Percentiles rank a stretch among this genome's conserved stretches.
These are phyloP conservation scores for Ennomos quercinarius DNA, from an alignment of 2,888 invertebrate species.

Conservation along the genomic window DNA sequence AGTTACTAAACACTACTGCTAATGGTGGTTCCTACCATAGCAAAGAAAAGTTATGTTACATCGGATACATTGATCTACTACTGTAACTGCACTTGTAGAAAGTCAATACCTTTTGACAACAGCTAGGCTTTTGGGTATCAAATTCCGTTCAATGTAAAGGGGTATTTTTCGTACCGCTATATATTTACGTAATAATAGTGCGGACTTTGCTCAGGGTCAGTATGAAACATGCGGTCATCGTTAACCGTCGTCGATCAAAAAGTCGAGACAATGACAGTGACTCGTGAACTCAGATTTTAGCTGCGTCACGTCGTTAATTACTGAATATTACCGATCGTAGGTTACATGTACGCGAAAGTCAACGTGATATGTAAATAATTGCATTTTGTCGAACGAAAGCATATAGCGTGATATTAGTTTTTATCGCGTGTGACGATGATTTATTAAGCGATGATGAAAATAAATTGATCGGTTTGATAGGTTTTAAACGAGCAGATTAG, in stretches of 20 bases:
- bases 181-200: background rate
- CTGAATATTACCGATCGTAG: slow-evolving; percentile 51
- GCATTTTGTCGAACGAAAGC: slow-evolving; percentile 35
- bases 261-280: slow-evolving; percentile 61
- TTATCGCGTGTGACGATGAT: slow-evolving; percentile 37
- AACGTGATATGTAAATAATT: slow-evolving; percentile 40
- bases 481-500: background rate
- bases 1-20: too few relatives aligned
- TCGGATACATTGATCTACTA: too few relatives aligned
- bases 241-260: slow-evolving; percentile 44
- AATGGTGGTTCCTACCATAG: too few relatives aligned
- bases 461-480: slow-evolving; percentile 12
- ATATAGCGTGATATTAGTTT: slow-evolving; percentile 39
- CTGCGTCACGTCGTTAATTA: slow-evolving; percentile 66
- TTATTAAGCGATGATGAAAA: slow-evolving; percentile 24
- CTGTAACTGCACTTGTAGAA: too few relatives aligned
- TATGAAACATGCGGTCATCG: slow-evolving; percentile 44
- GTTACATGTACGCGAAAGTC: slow-evolving; percentile 29
- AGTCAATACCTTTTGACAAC: too few relatives aligned
- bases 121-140: too few relatives aligned
- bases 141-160: too few relatives aligned
- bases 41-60: too few relatives aligned
- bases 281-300: slow-evolving; percentile 54
- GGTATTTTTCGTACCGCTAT: too few relatives aligned
- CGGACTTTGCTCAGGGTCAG: slow-evolving; percentile 20